Evolutionary conservation across 2,113 vertebrate species (phyloP), one percentile per base, ranked within the genome.

Genomic region (Eulacestoma nigropectus): DNA sequence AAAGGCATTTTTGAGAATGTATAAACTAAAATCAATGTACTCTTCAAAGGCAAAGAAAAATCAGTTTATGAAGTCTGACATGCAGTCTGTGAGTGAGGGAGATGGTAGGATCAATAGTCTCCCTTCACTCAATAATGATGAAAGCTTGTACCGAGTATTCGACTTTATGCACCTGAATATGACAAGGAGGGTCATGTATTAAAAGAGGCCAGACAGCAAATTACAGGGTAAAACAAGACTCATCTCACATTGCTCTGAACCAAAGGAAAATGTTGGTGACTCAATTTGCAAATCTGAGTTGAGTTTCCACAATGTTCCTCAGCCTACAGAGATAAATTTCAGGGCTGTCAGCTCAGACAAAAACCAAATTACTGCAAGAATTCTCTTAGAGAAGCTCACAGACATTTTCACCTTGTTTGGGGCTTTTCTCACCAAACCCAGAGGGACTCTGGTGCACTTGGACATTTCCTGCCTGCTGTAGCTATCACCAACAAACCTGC

Each of bases 21-120:
- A 65, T 96, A 95, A 98, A 92, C 32, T 82, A 89, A 97, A 97
- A 98, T 98, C 97, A 93, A 97, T 97, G 84, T 22, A 49, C 56
- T 95, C 75, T 96, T 98, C 94, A 97, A 92, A 97, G 94, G 76
- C n/a, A 78, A 69, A 59, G 73, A 89, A 95, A 96, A 96, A 94
- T 87, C 88, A 92, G 92, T 96, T 97, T 94, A 95, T 84, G 69
- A 85, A 92, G 21, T 15, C 78, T 90, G 75, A 92, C 87, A 63
- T 57, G 67, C 46, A 62, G 84, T 21, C 46, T 74, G 49, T 67
- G 78, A 86, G 79, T 44, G 42, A 50, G 64, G 80, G 62, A 95
- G 59, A 85, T 23, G 50, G 67, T 63, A 19, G 63, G 76, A 98
- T 96, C 88, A 17, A 97, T 93, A 95, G 11, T 10, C 26, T 93